A percentile compares a stretch with the other conserved stretches of the same genome.
phyloP scores from a whole-genome alignment of 2,113 vertebrate species.

The Lichenostomus cassidix region DNA sequence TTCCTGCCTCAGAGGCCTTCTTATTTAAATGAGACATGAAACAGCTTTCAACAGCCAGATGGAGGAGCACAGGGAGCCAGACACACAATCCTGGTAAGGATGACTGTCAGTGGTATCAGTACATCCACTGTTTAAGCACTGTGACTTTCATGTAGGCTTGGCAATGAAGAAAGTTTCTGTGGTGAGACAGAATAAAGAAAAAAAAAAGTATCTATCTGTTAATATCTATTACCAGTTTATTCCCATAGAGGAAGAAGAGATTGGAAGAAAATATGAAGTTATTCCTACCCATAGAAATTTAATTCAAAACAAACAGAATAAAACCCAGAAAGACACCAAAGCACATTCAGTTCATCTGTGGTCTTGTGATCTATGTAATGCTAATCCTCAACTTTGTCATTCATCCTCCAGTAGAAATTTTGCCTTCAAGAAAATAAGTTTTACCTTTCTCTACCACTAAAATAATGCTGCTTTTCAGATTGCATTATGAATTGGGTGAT shows the following conservation, averaged over 20 bases:
- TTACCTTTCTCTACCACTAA: not conserved
- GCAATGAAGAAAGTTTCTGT: not conserved
- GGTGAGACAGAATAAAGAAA: not conserved
- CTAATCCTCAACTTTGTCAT: not conserved
- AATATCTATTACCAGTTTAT: not conserved
- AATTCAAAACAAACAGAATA: not conserved
- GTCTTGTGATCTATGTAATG: not conserved
- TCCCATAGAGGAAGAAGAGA: not conserved
- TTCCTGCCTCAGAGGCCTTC: not conserved
- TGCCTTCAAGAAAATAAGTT: not conserved
- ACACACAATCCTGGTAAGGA: not conserved
- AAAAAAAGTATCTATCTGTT: not conserved
- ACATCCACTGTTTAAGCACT: not conserved
- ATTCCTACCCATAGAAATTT: not conserved
- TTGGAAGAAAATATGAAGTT: not conserved
- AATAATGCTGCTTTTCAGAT: not conserved
- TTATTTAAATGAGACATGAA: not conserved
- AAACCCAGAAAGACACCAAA: not conserved
- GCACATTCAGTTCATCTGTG: not conserved
- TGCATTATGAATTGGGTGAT: not conserved
- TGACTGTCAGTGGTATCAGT: not conserved
- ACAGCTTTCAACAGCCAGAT: not conserved
- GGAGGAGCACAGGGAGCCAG: not conserved
- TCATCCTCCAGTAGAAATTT: not conserved
- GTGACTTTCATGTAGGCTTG: not conserved